Evolutionary conservation across 2,888 invertebrate genomes (phyloP), one percentile per base, ranked within the genome.

Genomic region (Drosophila melanosoma): DNA sequence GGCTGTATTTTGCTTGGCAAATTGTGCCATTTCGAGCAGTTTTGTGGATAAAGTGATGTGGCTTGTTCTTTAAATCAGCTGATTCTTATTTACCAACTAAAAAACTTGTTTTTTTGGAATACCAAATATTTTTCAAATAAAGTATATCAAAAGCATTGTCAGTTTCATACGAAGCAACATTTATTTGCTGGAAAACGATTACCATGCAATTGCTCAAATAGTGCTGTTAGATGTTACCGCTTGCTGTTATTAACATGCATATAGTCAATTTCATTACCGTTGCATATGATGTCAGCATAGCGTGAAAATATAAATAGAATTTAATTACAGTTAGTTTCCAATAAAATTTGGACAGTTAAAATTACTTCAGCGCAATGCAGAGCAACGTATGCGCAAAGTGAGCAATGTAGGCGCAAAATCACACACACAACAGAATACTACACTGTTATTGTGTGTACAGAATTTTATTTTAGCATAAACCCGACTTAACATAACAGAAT

Each of bases 401-500:
- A 52, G 71, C 45, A 65, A 49, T 56, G 57, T 62, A 70, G 10
- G 40, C 20, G 20, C 20, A 20, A 3, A 12, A 45, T 45, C 3
- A 23, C 1, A 29, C 1, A 29, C 29, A 29, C 4, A 45, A 45
- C 45, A 45, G 15, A 74, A 10, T 66, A 65, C 53, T 54, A 23
- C 10, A 17, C 33, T 72, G 76, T 72, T 72, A 75, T 20, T 3
- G 33, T 53, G 66, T 72, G 36, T 10, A 7, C 15, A 49, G 38
- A 56, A 71, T 63, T 29, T 29, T 26, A n/a, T 29, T 29, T 29
- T 59, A 75, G 38, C 59, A 53, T 45, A 64, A 56, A 68, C 54
- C 63, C 74, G 35, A 38, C 36, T 72, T 72, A 76, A 75, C 75
- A 76, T 69, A 73, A 63, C 62, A 64, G 29, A 49, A 54, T 76